Evolutionary conservation across 2,797 vertebrate genomes (phyloP), one percentile per base, ranked within the genome.

Genomic region (Heterohyrax brucei): DNA sequence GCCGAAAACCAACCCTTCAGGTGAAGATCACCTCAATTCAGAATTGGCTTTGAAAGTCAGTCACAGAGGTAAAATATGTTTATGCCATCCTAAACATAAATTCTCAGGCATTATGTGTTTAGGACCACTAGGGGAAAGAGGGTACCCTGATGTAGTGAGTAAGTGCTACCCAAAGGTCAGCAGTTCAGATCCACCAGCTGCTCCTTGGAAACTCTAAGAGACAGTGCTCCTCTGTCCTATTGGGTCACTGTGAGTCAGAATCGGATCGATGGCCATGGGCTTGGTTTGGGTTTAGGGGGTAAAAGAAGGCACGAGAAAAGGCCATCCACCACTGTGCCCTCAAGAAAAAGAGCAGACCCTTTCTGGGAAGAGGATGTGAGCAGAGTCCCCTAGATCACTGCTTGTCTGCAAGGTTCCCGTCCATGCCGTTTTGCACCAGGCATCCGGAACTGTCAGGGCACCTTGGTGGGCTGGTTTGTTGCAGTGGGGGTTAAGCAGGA

Each of bases 341-440:
- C 50, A 22, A 59, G 87, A 73, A 8, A 28, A 70, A 72, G 22
- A 87, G 64, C 68, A 72, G 75, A 61, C 78, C 70, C 80, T 86
- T 83, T 13, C 50, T 9, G 12, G 1, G 61, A 44, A 39, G 10
- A 18, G 56, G 26, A 44, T 48, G 33, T 19, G 19, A 1, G 44
- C 56, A 53, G 18, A 9, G 7, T 26, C 44, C 64, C 87, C 80
- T 0, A 62, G 26, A 56, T 50, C 78, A 86, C 75, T 5, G 0
- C 22, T 7, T 48, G 10, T 26, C 81, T 0, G 19, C 0, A 0
- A 16, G 21, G 46, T 2, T 4, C 13, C 1, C 0, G 0, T 1
- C 66, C n/a, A 0, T 44, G 75, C 59, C 73, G 73, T 70, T 46
- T 22, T 78, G 73, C 28, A 14, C 28, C 50, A 80, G 87, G 68